Base-by-base conservation (phyloP, 2,113 vertebrate species). In the Picathartes gymnocephalus region DNA sequence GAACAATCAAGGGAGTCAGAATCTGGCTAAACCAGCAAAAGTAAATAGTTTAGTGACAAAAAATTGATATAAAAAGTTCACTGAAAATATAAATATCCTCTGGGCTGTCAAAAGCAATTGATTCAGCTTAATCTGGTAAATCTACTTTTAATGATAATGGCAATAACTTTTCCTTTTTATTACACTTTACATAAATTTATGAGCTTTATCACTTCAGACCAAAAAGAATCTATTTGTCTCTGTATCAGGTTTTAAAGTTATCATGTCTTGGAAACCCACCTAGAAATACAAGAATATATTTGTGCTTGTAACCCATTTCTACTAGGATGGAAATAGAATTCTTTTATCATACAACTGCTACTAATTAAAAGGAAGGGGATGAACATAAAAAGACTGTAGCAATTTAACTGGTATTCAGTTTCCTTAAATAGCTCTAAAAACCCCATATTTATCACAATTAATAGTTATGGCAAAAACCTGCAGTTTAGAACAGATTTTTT, bases 101-200 rank as follows among this genome's bases (percentile, higher is more conserved):
- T 95, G 74, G 94, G 94, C 87, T 97, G 96, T 97, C 97, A 97
- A 89, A 96, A 97, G 70, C 93, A 97, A 97, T 97, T 7, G 40
- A 82, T 95, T 97, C 95, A 95, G 78, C 83, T 86, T 92, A 97
- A 93, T 97, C 82, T 96, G 91, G 92, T 92, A 97, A 97, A 97
- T 97, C 96, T 92, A 97, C 95, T 97, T 97, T 92, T 97, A 97
- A 97, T 97, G 96, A 97, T 97, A 97, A 97, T 97, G 91, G 92
- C 88, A 97, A 97, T 94, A 97, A 96, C 91, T 97, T 97, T 96
- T 95, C 87, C 92, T 97, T 97, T 97, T 96, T 97, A 97, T 97
- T 97, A 97, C 87, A 96, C 89, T 96, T 97, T 96, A 95, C 96
- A 97, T 95, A 97, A 92, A 97, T 96, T 97, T 97, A 96, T 96